Evolutionary conservation across 2,888 invertebrate genomes (phyloP).

Genomic region (Omphaloscelis lunosa): DNA sequence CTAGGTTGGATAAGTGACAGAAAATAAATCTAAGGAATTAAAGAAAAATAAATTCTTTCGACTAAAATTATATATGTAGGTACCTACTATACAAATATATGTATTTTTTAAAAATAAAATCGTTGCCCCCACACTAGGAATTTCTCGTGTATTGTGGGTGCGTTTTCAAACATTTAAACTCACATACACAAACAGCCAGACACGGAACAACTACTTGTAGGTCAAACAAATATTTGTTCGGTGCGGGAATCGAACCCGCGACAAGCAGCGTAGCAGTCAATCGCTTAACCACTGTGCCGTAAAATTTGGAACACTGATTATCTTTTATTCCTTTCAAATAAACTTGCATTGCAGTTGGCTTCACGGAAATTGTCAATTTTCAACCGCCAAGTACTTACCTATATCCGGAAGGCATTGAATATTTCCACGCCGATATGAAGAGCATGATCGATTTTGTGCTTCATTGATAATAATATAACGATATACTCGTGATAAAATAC

Average conservation of each 20-base stretch:
- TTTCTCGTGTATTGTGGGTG: no score
- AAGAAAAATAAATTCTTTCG: background rate
- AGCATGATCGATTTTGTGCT: constrained; percentile 18
- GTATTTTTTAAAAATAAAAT: no score
- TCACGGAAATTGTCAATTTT: constrained; percentile 44
- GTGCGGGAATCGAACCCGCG: no score
- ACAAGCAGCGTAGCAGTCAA: no score
- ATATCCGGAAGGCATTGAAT: constrained; percentile 32
- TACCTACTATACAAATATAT: background rate
- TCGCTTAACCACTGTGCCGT: no score
- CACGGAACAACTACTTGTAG: no score
- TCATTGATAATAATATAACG: constrained; percentile 9
- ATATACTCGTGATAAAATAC: background rate
- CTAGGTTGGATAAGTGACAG: background rate
- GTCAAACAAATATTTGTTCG: no score
- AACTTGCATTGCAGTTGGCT: constrained; percentile 12
- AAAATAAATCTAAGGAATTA: background rate
- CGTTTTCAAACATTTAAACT: no score
- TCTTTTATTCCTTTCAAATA: constrained; percentile 14
- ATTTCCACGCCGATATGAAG: constrained; percentile 5
- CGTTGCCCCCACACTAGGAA: no score
- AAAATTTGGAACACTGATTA: no score
- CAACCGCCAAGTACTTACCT: constrained; percentile 2
- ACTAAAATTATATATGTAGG: background rate
- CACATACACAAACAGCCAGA: no score